Evolutionary conservation across 2,888 invertebrate species (phyloP).

Genomic region (Vesta saturnalis): DNA sequence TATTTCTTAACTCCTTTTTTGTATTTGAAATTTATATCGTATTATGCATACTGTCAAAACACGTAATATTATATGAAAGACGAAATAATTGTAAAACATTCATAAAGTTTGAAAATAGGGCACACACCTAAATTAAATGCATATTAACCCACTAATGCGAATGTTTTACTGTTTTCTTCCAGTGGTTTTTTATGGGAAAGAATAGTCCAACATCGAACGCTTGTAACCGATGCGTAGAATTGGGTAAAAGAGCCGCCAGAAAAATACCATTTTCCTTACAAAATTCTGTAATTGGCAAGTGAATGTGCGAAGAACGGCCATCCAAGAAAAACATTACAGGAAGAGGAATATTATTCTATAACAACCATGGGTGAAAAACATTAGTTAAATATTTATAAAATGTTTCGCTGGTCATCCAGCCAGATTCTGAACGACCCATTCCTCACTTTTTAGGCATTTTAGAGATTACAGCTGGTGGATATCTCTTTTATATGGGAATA

Average conservation of each 20-base stretch:
- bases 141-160: too few species aligned
- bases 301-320: constrained; percentile 56
- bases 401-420: constrained; percentile 59
- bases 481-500: constrained; percentile 49
- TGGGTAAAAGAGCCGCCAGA: background rate
- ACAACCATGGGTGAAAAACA: constrained; percentile 45
- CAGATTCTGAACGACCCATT: constrained; percentile 56
- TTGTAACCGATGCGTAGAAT: background rate
- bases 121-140: too few species aligned
- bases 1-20: too few species aligned
- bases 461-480: constrained; percentile 44
- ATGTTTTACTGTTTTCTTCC: background rate
- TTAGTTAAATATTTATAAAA: constrained; percentile 57
- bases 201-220: constrained; percentile 3
- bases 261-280: constrained; percentile 49
- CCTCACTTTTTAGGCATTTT: constrained; percentile 54
- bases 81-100: too few species aligned
- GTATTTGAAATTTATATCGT: too few species aligned
- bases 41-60: too few species aligned
- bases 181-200: background rate
- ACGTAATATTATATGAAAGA: too few species aligned
- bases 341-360: constrained; percentile 47
- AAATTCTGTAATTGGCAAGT: constrained; percentile 55
- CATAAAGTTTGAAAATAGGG: too few species aligned
- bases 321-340: constrained; percentile 58